These are phyloP conservation scores for Oenanthe melanoleuca DNA, from an alignment of 2,113 vertebrate genomes.

Conservation along the genomic window DNA sequence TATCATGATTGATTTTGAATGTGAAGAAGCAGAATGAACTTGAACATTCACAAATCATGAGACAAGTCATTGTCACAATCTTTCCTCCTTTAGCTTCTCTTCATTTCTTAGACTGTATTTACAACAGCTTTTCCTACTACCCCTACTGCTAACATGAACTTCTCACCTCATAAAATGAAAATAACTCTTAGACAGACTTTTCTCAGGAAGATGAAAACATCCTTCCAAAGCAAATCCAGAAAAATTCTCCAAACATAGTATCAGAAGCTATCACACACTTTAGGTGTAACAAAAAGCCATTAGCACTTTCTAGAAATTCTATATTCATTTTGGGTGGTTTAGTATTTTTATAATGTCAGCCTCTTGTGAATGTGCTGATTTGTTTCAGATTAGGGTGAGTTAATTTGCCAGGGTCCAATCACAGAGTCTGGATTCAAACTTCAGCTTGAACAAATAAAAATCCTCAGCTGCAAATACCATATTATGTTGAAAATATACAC, in stretches of 20 bases:
- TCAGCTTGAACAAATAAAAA: background rate
- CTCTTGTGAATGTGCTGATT: background rate
- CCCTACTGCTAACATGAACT: background rate
- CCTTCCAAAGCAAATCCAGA: background rate
- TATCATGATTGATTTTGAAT: background rate
- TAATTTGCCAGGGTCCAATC: background rate
- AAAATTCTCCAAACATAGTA: background rate
- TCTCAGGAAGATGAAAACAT: background rate
- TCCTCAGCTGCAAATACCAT: background rate
- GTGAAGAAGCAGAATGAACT: background rate
- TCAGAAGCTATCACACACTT: background rate
- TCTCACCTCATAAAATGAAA: background rate
- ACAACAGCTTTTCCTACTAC: background rate
- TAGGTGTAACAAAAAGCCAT: background rate
- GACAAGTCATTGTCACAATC: background rate
- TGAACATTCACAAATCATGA: background rate
- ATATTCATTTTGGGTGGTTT: background rate
- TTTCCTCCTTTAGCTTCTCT: background rate
- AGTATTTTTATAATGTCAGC: rapidly evolving
- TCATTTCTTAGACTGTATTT: background rate
- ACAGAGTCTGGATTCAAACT: background rate
- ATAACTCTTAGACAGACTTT: background rate
- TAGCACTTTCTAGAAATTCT: background rate
- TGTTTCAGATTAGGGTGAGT: background rate
- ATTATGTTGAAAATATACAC: background rate